phyloP scores from a whole-genome alignment of 1,140 invertebrate genomes.

The Drosophila ogumai region DNA sequence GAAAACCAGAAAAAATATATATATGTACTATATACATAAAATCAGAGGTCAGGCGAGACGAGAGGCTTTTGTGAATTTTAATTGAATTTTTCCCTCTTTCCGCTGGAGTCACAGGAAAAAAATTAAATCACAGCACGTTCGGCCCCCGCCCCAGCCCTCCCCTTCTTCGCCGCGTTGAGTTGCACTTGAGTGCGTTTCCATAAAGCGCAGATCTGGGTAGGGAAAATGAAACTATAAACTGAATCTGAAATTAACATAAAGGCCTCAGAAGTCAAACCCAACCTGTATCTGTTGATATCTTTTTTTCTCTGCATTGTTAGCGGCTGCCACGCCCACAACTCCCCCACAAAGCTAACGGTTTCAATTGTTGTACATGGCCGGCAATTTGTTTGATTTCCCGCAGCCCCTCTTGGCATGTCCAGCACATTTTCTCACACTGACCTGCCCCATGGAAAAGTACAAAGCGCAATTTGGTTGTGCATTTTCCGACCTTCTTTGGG shows the following conservation, averaged over 20 bases:
- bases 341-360: slow-evolving; percentile 31
- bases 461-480: slow-evolving; percentile 7
- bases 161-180: slow-evolving; percentile 8
- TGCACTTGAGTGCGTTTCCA: slow-evolving; percentile 78
- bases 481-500: slow-evolving; percentile 21
- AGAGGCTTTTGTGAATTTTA: slow-evolving; percentile 76
- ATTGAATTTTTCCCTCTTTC: slow-evolving; percentile 67
- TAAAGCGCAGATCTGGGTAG: slow-evolving; percentile 58
- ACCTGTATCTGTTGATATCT: slow-evolving; percentile 38
- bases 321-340: slow-evolving; percentile 41
- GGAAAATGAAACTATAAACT: slow-evolving; percentile 54
- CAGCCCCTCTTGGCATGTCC: slow-evolving; percentile 34
- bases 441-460: slow-evolving; percentile 60
- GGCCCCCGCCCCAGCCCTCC: slow-evolving; percentile 1
- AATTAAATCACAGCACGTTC: slow-evolving; percentile 78
- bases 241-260: slow-evolving; percentile 77
- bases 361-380: slow-evolving; percentile 45
- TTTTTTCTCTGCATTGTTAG: slow-evolving; percentile 42
- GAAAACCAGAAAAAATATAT: slow-evolving; percentile 1
- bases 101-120: slow-evolving; percentile 53
- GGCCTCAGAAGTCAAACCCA: slow-evolving; percentile 48
- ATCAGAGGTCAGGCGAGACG: slow-evolving; percentile 54
- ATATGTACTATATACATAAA: neutral
- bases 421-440: slow-evolving; percentile 63
- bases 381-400: slow-evolving; percentile 66